Evolutionary conservation across 1,140 invertebrate species (phyloP).

Genomic region (Leptopilina clavipes): DNA sequence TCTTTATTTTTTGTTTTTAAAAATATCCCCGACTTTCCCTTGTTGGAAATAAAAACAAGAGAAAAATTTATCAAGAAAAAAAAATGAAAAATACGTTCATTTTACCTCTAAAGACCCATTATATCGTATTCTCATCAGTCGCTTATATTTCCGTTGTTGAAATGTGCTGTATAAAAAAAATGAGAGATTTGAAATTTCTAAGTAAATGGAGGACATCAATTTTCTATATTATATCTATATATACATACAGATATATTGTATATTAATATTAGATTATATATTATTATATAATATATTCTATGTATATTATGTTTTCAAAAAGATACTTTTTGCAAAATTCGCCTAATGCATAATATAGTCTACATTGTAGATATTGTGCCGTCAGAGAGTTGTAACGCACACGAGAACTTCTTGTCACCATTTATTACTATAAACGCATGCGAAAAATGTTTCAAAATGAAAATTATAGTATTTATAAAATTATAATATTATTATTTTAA

Average conservation of each 20-base stretch:
- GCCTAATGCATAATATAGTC: background rate
- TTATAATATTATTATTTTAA: too few relatives aligned
- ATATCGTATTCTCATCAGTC: slow-evolving; percentile 2
- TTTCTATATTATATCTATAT: too few relatives aligned
- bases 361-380: background rate
- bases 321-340: background rate
- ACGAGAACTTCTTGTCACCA: too few relatives aligned
- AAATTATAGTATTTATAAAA: too few relatives aligned
- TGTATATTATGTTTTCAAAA: background rate
- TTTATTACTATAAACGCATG: too few relatives aligned
- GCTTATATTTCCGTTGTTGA: background rate
- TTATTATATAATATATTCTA: too few relatives aligned
- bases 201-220: background rate
- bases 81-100: background rate
- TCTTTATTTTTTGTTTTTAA: background rate
- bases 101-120: slow-evolving; percentile 19
- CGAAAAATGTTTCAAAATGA: too few relatives aligned
- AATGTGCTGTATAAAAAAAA: slow-evolving; percentile 8
- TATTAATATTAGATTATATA: too few relatives aligned
- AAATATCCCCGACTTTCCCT: too few relatives aligned
- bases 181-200: background rate
- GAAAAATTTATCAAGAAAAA: background rate
- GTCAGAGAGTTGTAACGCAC: background rate
- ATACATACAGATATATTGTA: too few relatives aligned
- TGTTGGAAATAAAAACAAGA: too few relatives aligned